phyloP scores from a whole-genome alignment of 2,888 invertebrate species.

The Paralinhomoeus sp. region DNA sequence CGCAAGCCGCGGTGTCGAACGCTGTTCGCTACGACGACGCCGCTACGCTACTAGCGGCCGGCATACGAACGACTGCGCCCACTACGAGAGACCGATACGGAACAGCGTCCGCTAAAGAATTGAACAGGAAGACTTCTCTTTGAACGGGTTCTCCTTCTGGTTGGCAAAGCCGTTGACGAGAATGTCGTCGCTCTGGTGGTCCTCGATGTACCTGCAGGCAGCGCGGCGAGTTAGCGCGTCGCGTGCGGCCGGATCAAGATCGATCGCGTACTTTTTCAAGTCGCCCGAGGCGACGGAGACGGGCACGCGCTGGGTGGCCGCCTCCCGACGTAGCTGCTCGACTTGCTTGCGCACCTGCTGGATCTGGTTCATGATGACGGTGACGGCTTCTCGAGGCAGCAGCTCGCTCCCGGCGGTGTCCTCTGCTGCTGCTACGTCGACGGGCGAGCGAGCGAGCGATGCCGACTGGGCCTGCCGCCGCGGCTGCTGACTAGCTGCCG shows the following conservation, averaged over 20 bases:
- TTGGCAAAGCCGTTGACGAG: constrained; percentile 74
- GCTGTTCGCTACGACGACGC: too few relatives aligned
- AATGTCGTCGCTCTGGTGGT: constrained; percentile 77
- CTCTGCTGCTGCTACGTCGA: too few relatives aligned
- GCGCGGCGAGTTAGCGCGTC: background rate
- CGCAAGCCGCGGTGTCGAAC: too few relatives aligned
- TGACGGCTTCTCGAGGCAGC: too few relatives aligned
- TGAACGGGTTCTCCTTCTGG: constrained; percentile 80
- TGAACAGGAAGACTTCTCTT: constrained; percentile 69
- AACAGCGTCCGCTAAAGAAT: too few relatives aligned
- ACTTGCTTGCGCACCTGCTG: constrained; percentile 80
- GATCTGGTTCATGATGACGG: constrained; percentile 48
- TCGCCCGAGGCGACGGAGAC: constrained; percentile 74
- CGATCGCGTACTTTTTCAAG: constrained; percentile 38
- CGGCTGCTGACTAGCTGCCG: too few relatives aligned
- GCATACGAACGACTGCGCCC: too few relatives aligned
- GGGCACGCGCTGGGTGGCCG: constrained; percentile 57
- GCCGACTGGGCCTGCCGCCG: too few relatives aligned
- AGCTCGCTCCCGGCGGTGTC: too few relatives aligned
- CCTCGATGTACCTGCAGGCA: constrained; percentile 42
- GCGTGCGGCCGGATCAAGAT: background rate
- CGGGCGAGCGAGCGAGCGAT: too few relatives aligned
- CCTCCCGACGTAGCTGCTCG: constrained; percentile 73
- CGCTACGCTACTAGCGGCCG: too few relatives aligned
- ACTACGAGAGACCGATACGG: too few relatives aligned